Base-by-base conservation (phyloP, 2,797 vertebrate species). In the Babyrousa celebensis region DNA sequence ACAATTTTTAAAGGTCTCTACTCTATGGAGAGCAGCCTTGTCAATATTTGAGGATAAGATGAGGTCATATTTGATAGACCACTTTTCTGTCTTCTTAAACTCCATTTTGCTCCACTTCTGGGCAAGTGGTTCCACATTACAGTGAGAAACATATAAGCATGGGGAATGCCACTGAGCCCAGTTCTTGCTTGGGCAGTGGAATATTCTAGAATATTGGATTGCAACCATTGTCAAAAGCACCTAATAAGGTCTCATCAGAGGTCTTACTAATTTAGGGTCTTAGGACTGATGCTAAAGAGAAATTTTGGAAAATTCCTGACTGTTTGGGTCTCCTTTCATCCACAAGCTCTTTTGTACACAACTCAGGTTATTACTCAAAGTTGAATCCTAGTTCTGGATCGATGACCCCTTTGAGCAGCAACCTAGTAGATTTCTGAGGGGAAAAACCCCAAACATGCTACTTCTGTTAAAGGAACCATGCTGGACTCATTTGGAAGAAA, bases 291-390 rank as follows among this genome's bases (percentile, higher is more conserved):
- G 27, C 54, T 80, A 17, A 58, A 85, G 68, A n/a, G 14, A 87
- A 60, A n/a, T 72, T 93, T 65, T 83, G 65, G 77, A 67, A 87
- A 93, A 91, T 77, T 1, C n/a, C 12, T 65, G n/a, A 78, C 20
- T 60, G 52, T 83, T 95, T 63, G 82, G 3, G 27, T 86, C 18
- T 89, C 58, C 11, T 32, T 89, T 75, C 54, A 25, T n/a, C 16
- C 36, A 84, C 9, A 29, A 78, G 52, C 43, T 67, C 4, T 71
- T 83, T 60, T 91, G 16, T 87, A 40, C 27, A 10, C 77, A 67
- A 29, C 15, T 87, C 12, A 78, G 83, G 23, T 86, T 87, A 75
- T 95, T 29, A 89, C 23, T 86, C 72, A 63, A 95, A 90, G 62
- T 82, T 86, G 80, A 85, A n/a, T 23, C 18, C 21, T 70, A 25